Percentiles rank a stretch among this genome's conserved stretches.
These are phyloP conservation scores for Notodonta ziczac DNA, from an alignment of 2,888 invertebrate genomes.

Conservation along the genomic window DNA sequence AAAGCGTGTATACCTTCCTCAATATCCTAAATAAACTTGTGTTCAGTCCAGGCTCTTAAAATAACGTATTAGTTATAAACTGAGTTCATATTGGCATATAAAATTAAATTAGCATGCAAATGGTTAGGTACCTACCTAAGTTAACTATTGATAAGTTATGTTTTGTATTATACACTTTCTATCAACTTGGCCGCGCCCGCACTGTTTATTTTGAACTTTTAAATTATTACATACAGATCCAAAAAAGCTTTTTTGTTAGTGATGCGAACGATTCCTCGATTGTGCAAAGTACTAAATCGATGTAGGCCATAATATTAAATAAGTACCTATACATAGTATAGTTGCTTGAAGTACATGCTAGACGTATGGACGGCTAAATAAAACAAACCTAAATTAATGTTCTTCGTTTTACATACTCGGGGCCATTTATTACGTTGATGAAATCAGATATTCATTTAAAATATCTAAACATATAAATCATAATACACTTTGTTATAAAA, in stretches of 20 bases:
- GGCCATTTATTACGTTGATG: constrained; percentile 26
- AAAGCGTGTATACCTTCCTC: constrained; percentile 10
- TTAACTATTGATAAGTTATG: too few relatives aligned
- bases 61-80: neutral
- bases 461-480: constrained; percentile 29
- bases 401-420: constrained; percentile 33
- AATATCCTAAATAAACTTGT: neutral
- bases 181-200: too few relatives aligned
- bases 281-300: constrained; percentile 18
- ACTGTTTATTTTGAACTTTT: too few relatives aligned
- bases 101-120: neutral
- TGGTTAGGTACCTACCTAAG: too few relatives aligned
- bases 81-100: neutral
- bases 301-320: too few relatives aligned
- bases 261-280: constrained; percentile 20
- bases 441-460: constrained; percentile 40
- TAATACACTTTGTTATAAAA: constrained; percentile 5
- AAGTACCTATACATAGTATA: too few relatives aligned
- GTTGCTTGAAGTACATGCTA: too few relatives aligned
- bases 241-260: constrained; percentile 13
- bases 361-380: neutral
- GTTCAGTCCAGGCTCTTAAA: neutral
- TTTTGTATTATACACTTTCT: too few relatives aligned
- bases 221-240: neutral
- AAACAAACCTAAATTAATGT: constrained; percentile 13